Evolutionary conservation across 2,113 vertebrate species (phyloP).

Genomic region (Pollimyrus isidori): DNA sequence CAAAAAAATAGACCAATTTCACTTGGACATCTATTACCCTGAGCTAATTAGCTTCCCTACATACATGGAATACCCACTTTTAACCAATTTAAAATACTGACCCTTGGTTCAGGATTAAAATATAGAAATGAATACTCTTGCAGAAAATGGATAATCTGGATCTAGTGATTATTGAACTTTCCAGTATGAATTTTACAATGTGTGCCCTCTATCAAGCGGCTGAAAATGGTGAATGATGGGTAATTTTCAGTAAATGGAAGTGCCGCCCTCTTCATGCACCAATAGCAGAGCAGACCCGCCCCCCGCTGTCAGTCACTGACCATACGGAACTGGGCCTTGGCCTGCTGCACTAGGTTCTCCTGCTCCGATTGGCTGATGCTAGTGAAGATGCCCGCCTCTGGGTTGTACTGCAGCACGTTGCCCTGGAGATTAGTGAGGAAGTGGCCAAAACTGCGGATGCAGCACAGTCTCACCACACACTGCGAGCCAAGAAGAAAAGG

Average conservation of each 20-base stretch:
- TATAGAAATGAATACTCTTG: neutral
- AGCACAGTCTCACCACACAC: slow-evolving; percentile 80
- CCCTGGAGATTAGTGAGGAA: slow-evolving; percentile 83
- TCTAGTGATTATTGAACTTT: neutral
- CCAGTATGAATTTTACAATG: neutral
- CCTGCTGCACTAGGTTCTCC: slow-evolving; percentile 81
- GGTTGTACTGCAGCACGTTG: slow-evolving; percentile 89
- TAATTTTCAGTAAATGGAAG: neutral
- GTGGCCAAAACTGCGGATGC: slow-evolving; percentile 92
- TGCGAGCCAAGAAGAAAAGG: slow-evolving; percentile 39
- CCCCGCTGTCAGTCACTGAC: slow-evolving; percentile 58
- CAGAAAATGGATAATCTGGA: neutral
- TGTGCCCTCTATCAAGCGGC: neutral
- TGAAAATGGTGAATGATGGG: neutral
- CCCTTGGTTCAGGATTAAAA: neutral
- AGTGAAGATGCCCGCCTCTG: slow-evolving; percentile 89
- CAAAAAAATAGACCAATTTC: neutral
- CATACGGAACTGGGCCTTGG: slow-evolving; percentile 94
- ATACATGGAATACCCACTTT: neutral
- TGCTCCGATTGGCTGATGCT: slow-evolving; percentile 80
- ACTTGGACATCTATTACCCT: neutral
- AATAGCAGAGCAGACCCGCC: slow-evolving; percentile 4
- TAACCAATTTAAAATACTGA: neutral
- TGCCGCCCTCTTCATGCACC: neutral
- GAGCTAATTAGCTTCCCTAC: neutral